A percentile compares a stretch with the other conserved stretches of the same genome.
Conservation (phyloP, 2,797 vertebrate species). For the Austrolebias charrua region DNA sequence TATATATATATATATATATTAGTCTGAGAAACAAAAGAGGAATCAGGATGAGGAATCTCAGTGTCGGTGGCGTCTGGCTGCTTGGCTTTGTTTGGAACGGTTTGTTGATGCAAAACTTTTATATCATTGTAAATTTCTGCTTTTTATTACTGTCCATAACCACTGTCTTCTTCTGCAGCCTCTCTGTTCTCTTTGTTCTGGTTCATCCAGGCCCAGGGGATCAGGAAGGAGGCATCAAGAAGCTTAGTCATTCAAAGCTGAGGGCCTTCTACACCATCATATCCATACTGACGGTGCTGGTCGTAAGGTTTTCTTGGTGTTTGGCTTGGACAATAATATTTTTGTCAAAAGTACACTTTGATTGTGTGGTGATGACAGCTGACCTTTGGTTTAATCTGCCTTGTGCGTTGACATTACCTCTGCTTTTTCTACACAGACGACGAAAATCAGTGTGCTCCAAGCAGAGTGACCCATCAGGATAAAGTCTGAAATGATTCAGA, state of each 20-base stretch:
- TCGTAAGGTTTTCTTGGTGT: not conserved
- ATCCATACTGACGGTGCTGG: conserved; percentile 2
- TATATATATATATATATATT: too few relatives aligned
- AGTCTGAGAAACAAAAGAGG: not conserved
- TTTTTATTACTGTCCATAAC: not conserved
- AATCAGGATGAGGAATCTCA: conserved; percentile 9
- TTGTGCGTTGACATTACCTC: conserved; percentile 8
- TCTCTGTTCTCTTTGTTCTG: conserved; percentile 27
- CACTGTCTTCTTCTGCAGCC: conserved; percentile 17
- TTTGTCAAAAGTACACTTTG: rapidly evolving
- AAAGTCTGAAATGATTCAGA: too few relatives aligned
- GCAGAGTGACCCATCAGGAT: not conserved
- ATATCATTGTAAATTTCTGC: not conserved
- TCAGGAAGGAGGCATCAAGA: conserved; percentile 4
- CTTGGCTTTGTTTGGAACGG: not conserved
- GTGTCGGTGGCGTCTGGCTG: conserved; percentile 3
- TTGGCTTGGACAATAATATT: rapidly evolving
- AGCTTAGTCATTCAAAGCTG: conserved; percentile 12
- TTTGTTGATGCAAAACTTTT: not conserved
- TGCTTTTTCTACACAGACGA: conserved; percentile 29
- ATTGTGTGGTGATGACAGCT: not conserved
- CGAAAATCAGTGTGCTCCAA: not conserved
- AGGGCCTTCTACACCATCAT: conserved; percentile 22
- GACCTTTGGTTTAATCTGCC: conserved; percentile 8
- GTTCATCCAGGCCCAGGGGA: conserved; percentile 27